Base-by-base conservation (phyloP, 2,113 vertebrate genomes). In the Archocentrus centrarchus region DNA sequence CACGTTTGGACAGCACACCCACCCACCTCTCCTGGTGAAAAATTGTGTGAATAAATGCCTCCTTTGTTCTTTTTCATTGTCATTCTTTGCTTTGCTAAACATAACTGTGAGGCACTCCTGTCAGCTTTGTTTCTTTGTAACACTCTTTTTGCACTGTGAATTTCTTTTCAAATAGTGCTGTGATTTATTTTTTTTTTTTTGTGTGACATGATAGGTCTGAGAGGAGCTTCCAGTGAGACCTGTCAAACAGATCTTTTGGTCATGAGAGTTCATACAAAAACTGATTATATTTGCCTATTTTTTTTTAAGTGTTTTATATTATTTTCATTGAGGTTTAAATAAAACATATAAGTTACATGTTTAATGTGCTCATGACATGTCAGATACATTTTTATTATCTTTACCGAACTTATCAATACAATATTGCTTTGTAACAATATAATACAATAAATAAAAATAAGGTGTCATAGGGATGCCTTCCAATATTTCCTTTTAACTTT, bases 41-140 rank as follows among this genome's bases (percentile, higher is more conserved):
- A 57, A 66, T 11, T 47, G 79, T 79, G 81, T 55, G 66, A 75
- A 68, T 63, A 64, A 79, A 86, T 66, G 59, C 77, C 47, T 59
- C 50, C 22, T 78, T 81, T 78, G 62, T 73, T 75, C 63, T 77
- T 61, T 61, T 68, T 80, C 76, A 50, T 27, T 76, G 81, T 17
- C 11, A 58, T 78, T 11, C 30, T 47, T 77, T 82, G 37, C 60
- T 90, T 70, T 50, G 70, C 66, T 32, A 78, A 81, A 64, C 77
- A 59, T 85, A 47, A 79, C 81, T 53, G 27, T 11, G 22, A 66
- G 22, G n/a, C 57, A 47, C 50, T 59, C 39, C 60, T 70, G 77
- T 75, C 32, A 60, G 59, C 41, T 85, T 77, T 20, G 59, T 66
- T 79, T 66, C 58, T 73, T 77, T 20, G 58, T 39, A 20, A 75